These are phyloP conservation scores for Pachydiplax longipennis DNA, from an alignment of 2,888 invertebrate genomes.

Conservation along the genomic window DNA sequence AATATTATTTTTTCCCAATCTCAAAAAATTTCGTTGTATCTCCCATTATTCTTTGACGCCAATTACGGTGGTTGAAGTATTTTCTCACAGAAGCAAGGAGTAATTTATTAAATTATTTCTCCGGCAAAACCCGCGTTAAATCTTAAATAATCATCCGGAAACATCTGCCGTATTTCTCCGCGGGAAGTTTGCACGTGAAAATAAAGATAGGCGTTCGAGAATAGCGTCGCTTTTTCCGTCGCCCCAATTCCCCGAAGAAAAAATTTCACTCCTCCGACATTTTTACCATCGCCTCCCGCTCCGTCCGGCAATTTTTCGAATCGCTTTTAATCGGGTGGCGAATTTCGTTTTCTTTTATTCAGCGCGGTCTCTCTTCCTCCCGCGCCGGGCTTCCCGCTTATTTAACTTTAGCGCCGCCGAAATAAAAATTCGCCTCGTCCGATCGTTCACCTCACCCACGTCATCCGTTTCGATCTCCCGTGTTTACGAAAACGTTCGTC, in stretches of 20 bases:
- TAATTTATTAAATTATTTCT: too few species aligned
- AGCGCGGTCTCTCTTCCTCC: not conserved
- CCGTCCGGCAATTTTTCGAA: not conserved
- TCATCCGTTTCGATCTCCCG: not conserved
- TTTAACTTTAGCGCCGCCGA: not conserved
- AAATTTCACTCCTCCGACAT: not conserved
- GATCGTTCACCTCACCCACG: not conserved
- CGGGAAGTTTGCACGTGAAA: not conserved
- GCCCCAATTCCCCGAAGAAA: not conserved
- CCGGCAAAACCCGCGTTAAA: too few species aligned
- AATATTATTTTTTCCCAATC: too few species aligned
- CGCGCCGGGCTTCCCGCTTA: not conserved
- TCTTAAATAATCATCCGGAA: not conserved
- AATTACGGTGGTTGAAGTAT: too few species aligned
- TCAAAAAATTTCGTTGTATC: too few species aligned
- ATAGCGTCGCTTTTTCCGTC: not conserved
- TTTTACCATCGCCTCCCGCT: not conserved
- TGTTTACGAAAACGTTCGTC: not conserved
- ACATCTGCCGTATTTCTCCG: not conserved
- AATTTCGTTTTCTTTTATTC: not conserved
- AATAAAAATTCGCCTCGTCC: not conserved
- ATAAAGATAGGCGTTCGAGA: not conserved
- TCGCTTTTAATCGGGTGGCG: not conserved
- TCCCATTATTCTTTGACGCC: too few species aligned
- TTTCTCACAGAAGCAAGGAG: too few species aligned